Evolutionary conservation across 92 coral and sea anemone species (phyloP).

Genomic region (Umimayanthus kanabou): DNA sequence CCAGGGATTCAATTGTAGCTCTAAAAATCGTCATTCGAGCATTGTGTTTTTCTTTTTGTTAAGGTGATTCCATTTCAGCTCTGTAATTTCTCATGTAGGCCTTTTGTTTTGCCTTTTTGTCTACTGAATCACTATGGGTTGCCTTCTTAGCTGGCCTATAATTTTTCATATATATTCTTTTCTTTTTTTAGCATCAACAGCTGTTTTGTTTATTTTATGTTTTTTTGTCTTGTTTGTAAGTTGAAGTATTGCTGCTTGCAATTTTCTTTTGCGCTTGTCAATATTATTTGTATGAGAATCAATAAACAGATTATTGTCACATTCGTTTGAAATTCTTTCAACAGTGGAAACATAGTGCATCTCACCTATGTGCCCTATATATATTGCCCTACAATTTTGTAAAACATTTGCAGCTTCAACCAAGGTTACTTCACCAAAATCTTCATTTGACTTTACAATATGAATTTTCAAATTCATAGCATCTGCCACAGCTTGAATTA

Average conservation of each 20-base stretch:
- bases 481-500: no score
- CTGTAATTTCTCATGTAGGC: slow-evolving; percentile 24
- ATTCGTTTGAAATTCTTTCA: slow-evolving; percentile 3
- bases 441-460: slow-evolving; percentile 23
- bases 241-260: slow-evolving; percentile 13
- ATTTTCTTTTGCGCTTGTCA: background rate
- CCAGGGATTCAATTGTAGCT: background rate
- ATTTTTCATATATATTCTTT: background rate
- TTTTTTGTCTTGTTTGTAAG: background rate
- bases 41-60: background rate
- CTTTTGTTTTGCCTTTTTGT: background rate
- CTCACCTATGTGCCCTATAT: slow-evolving; percentile 55
- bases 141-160: slow-evolving; percentile 20
- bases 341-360: slow-evolving; percentile 51
- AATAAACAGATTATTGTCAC: background rate
- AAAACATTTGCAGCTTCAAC: slow-evolving; percentile 37
- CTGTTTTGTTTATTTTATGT: background rate
- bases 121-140: background rate
- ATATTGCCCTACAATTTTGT: slow-evolving; percentile 32
- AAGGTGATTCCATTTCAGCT: background rate
- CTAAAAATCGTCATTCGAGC: background rate
- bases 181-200: slow-evolving; percentile 12
- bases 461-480: slow-evolving; percentile 36
- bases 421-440: slow-evolving; percentile 24
- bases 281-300: background rate